These are phyloP conservation scores for Delphinus delphis DNA, from an alignment of 2,113 vertebrate species.

Conservation along the genomic window DNA sequence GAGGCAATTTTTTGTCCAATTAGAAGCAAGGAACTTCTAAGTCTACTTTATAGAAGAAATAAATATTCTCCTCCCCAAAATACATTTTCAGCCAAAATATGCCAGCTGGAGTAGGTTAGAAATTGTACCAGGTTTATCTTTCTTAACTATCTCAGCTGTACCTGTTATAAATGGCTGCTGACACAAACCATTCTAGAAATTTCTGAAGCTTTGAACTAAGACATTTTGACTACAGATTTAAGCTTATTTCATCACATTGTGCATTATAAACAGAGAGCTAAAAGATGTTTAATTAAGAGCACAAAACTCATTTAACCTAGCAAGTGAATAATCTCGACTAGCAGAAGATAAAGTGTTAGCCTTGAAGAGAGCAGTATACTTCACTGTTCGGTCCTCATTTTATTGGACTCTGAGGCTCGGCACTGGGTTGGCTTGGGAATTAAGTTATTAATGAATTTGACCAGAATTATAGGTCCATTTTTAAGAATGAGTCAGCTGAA, in stretches of 20 bases:
- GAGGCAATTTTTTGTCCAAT: neutral
- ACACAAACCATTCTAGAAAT: slow-evolving; percentile 1
- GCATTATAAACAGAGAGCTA: neutral
- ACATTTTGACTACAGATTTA: slow-evolving; percentile 11
- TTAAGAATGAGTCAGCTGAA: neutral
- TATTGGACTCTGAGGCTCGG: neutral
- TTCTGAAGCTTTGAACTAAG: neutral
- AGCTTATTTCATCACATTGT: neutral
- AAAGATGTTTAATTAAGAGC: neutral
- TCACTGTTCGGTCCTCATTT: neutral
- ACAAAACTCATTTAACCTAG: neutral
- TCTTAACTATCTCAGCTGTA: neutral
- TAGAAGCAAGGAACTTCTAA: slow-evolving; percentile 34
- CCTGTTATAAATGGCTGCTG: slow-evolving; percentile 37
- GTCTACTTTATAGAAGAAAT: slow-evolving; percentile 53
- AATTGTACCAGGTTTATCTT: slow-evolving; percentile 38
- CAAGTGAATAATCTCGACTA: neutral
- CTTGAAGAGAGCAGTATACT: neutral
- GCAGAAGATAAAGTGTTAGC: neutral
- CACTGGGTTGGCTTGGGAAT: neutral
- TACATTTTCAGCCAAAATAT: slow-evolving; percentile 49
- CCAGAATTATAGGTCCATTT: neutral
- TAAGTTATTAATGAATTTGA: neutral
- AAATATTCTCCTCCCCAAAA: slow-evolving; percentile 42
- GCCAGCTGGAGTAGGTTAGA: neutral